A percentile compares a stretch with the other conserved stretches of the same genome.
These are phyloP conservation scores for Amblyjoppa fuscipennis DNA, from an alignment of 2,888 invertebrate species.

Conservation along the genomic window DNA sequence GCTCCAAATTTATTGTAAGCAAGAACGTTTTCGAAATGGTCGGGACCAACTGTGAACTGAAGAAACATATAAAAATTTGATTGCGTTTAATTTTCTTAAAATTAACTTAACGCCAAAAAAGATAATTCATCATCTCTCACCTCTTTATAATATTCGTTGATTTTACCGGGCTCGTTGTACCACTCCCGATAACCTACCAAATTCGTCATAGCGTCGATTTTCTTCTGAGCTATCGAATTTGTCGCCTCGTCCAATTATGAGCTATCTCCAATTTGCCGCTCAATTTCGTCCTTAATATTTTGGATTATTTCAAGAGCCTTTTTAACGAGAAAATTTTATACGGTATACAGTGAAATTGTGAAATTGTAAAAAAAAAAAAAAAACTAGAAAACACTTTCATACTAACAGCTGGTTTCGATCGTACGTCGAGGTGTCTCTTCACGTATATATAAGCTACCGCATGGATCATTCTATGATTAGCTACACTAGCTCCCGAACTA, in stretches of 20 bases:
- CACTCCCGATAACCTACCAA: constrained; percentile 8
- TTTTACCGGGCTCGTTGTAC: constrained; percentile 14
- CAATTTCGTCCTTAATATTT: neutral
- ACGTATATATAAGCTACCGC: constrained; percentile 13
- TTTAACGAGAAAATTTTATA: neutral
- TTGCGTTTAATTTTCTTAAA: no score
- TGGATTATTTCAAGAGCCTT: neutral
- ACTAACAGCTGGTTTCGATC: neutral
- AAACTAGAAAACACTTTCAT: neutral
- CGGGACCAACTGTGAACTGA: no score
- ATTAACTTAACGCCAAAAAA: neutral
- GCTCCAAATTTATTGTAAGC: no score
- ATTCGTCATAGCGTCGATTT: constrained; percentile 1
- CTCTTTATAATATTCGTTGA: constrained; percentile 6
- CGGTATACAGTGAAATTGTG: no score
- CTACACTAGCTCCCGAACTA: neutral
- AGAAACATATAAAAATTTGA: neutral
- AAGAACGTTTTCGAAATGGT: no score
- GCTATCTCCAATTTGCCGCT: no score
- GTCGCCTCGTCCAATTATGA: constrained; percentile 8
- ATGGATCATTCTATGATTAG: neutral
- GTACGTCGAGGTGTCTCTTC: neutral
- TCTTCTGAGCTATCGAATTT: neutral
- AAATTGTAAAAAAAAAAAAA: neutral
- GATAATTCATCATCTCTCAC: neutral